Evolutionary conservation across 2,113 vertebrate genomes (phyloP).

Genomic region (Bujurquina vittata): DNA sequence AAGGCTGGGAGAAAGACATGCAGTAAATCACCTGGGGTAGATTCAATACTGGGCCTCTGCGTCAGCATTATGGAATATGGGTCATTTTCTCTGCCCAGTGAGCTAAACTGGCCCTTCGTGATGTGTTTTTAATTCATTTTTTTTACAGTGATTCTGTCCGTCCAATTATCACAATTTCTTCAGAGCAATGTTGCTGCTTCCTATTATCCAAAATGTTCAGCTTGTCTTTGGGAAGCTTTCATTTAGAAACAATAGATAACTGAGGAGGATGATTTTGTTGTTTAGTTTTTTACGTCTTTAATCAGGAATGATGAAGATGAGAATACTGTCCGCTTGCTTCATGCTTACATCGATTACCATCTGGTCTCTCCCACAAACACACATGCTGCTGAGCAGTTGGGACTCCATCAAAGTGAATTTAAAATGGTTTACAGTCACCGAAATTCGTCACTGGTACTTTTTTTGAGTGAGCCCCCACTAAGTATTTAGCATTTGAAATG

Average conservation of each 20-base stretch:
- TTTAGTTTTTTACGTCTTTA: not conserved
- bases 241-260: not conserved
- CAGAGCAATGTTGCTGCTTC: not conserved
- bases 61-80: not conserved
- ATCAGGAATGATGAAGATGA: slow-evolving; percentile 10
- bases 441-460: slow-evolving; percentile 4
- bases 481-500: not conserved
- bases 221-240: slow-evolving; percentile 6
- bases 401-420: slow-evolving; percentile 24
- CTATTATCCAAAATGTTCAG: not conserved
- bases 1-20: not conserved
- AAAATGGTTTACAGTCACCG: slow-evolving; percentile 16
- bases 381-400: slow-evolving; percentile 17
- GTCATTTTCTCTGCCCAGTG: not conserved
- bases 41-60: not conserved
- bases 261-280: not conserved
- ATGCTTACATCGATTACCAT: not conserved
- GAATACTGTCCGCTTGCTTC: not conserved
- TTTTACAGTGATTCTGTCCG: not conserved
- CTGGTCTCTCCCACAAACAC: not conserved
- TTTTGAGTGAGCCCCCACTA: not conserved
- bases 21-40: not conserved
- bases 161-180: not conserved
- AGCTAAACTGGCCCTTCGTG: not conserved
- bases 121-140: not conserved